Conservation (phyloP, 2,888 invertebrate genomes). For the Leucophenga maculata region DNA sequence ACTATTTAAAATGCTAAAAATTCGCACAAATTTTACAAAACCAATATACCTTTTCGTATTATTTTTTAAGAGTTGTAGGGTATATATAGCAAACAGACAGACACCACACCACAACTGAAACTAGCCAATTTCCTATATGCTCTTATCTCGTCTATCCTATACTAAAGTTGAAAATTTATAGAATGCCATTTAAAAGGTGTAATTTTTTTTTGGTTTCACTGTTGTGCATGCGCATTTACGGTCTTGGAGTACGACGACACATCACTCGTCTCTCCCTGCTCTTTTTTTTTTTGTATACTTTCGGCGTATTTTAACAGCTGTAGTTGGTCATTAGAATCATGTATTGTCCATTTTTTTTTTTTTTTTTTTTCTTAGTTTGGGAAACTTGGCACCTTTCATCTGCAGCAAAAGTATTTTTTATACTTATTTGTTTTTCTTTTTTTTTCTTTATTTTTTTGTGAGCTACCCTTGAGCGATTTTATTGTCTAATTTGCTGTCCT, state of each 20-base stretch:
- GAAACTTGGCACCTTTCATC: constrained; percentile 18
- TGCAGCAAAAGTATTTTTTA: background rate
- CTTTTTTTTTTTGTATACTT: constrained; percentile 33
- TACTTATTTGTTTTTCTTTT: constrained; percentile 2
- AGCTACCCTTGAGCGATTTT: background rate
- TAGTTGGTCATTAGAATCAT: constrained; percentile 15
- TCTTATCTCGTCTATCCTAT: constrained; percentile 33
- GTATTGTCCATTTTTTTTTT: constrained; percentile 14
- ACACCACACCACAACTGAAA: constrained; percentile 22
- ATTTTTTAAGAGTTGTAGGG: too few species aligned
- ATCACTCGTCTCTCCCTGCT: constrained; percentile 34
- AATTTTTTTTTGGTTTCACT: constrained; percentile 57
- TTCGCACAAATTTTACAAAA: too few species aligned
- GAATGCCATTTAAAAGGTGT: constrained; percentile 60
- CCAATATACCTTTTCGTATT: too few species aligned
- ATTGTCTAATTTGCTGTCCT: constrained; percentile 21
- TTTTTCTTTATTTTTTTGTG: constrained; percentile 4
- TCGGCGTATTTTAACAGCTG: constrained; percentile 34
- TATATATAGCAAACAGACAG: too few species aligned
- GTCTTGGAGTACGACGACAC: constrained; percentile 26
- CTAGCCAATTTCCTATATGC: constrained; percentile 36
- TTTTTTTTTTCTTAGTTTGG: background rate
- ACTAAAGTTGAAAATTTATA: constrained; percentile 21
- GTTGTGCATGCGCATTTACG: constrained; percentile 42
- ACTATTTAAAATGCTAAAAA: too few species aligned